Conservation (phyloP, 2,797 vertebrate species). For the Lophotriccus pileatus region DNA sequence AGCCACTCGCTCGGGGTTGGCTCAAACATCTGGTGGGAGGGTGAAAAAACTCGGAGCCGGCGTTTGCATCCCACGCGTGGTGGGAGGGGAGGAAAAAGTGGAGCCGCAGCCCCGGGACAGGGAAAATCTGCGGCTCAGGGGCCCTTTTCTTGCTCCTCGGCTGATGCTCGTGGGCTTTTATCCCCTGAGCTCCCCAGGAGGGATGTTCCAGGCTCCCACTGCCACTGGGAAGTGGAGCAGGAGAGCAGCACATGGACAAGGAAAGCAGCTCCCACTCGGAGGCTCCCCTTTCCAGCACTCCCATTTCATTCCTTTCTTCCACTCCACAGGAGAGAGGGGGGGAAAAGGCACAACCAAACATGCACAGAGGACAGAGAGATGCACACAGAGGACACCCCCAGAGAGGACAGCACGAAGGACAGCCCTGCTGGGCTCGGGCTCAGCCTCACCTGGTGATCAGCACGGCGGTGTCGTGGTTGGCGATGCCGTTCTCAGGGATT, state of each 20-base stretch:
- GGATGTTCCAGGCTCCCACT: neutral
- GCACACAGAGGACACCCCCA: neutral
- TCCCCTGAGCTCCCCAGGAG: neutral
- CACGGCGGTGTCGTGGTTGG: slow-evolving; percentile 95
- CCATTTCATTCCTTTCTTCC: neutral
- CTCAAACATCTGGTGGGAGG: neutral
- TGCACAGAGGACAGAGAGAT: neutral
- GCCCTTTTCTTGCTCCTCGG: rapidly evolving
- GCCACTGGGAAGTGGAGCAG: neutral
- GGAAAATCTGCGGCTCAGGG: neutral
- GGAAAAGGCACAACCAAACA: neutral
- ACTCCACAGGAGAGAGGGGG: rapidly evolving
- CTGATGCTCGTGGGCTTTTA: neutral
- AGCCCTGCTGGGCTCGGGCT: neutral
- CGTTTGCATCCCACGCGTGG: neutral
- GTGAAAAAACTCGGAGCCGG: neutral
- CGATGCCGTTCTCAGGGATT: slow-evolving; percentile 94
- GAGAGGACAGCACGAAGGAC: neutral
- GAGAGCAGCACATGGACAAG: neutral
- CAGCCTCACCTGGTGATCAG: slow-evolving; percentile 91
- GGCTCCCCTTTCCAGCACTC: neutral
- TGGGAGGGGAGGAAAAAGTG: neutral
- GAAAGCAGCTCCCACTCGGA: neutral
- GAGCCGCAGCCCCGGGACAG: neutral
- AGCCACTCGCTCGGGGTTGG: neutral